Base-by-base conservation (phyloP, 1,140 invertebrate species). In the Metopolophium dirhodum region DNA sequence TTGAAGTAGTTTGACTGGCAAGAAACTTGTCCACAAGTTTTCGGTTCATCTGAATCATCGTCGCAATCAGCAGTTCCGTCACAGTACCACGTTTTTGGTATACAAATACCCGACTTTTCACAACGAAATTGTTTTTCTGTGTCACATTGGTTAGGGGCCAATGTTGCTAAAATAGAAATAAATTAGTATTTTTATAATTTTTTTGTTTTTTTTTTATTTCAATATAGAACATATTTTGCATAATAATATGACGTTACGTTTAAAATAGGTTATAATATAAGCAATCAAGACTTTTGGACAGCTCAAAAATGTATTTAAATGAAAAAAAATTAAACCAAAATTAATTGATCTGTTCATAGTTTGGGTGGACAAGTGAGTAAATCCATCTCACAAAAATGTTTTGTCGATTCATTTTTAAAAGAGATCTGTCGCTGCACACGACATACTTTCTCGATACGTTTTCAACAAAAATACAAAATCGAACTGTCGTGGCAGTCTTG, bases 41-140 rank as follows among this genome's bases (percentile, higher is more conserved):
- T 95, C 3, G 97, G 97, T 95, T 99, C 99, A 95, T 99, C 99
- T 0, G 98, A 98, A 94, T 97, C 96, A 95, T 99, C 98, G 94
- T 97, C 97, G 95, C 99, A 99, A 95, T 99, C 99, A 18, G 97
- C 96, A 37, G 98, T 97, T 94, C 98, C 98, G 95, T 99, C 99
- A 95, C 99, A 99, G 94, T 98, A 97, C 98, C 98, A 99, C 11
- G 97, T 97, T 94, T 97, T 97, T 0, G 99, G 98, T 90, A 99
- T 99, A 94, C 99, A 99, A 94, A 99, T 97, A 8, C 97, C 97
- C 0, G 98, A 98, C 35, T 97, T 96, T 68, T 96, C 96, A 95
- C 98, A 99, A 94, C 98, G 97, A 96, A 99, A 99, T 95, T 98
- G 98, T 95, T 98, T 98, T 93, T 98, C 98, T 23, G 96, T 95